A percentile compares a stretch with the other conserved stretches of the same genome.
phyloP scores from a whole-genome alignment of 2,888 invertebrate genomes.

The Hedya salicella region DNA sequence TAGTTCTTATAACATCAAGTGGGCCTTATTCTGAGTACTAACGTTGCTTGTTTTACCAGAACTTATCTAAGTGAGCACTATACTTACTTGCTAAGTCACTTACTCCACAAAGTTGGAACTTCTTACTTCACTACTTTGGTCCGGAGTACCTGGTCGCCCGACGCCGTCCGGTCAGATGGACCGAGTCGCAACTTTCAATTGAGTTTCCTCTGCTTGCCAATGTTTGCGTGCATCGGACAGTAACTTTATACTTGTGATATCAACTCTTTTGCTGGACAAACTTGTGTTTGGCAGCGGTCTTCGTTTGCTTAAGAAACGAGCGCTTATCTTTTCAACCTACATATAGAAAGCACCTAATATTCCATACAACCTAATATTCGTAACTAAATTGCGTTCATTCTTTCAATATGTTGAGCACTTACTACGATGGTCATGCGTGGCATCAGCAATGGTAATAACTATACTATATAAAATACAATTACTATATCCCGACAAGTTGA shows the following conservation, averaged over 20 bases:
- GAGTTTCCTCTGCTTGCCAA: slow-evolving; percentile 18
- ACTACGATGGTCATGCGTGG: too few species aligned
- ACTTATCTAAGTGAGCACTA: neutral
- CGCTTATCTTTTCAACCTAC: neutral
- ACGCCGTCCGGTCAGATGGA: neutral
- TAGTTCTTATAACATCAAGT: too few species aligned
- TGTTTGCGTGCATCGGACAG: slow-evolving; percentile 25
- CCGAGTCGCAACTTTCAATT: slow-evolving; percentile 14
- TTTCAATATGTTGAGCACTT: too few species aligned
- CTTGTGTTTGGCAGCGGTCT: neutral
- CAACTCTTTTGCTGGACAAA: slow-evolving; percentile 16
- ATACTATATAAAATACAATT: too few species aligned
- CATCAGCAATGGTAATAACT: too few species aligned
- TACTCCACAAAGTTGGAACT: slow-evolving; percentile 14
- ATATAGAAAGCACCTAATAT: too few species aligned
- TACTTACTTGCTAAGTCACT: slow-evolving; percentile 4
- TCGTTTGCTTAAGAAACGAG: neutral
- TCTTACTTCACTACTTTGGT: slow-evolving; percentile 16
- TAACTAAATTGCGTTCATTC: too few species aligned
- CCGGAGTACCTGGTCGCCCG: slow-evolving; percentile 12
- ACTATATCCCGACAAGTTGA: too few species aligned
- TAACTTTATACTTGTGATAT: slow-evolving; percentile 27
- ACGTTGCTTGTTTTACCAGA: neutral
- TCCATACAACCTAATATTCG: too few species aligned
- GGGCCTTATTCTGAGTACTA: too few species aligned